Conservation (phyloP, 1,140 invertebrate species). For the Drosophila baimaii region DNA sequence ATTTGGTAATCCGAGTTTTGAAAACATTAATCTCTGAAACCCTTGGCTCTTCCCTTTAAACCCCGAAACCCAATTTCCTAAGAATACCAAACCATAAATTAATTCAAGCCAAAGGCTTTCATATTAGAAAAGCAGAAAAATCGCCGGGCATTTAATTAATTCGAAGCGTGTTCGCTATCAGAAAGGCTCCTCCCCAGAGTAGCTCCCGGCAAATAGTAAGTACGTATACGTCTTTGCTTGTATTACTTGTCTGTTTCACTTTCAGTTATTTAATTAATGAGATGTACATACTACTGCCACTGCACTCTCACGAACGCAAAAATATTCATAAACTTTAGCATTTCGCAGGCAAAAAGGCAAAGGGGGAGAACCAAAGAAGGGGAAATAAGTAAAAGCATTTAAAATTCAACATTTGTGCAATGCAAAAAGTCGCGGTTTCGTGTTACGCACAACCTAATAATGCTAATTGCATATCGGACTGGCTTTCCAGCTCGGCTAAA, state of each 20-base stretch:
- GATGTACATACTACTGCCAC: conserved; percentile 19
- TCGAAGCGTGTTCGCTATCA: conserved; percentile 59
- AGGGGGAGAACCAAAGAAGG: background rate
- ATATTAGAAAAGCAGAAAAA: conserved; percentile 34
- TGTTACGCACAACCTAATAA: conserved; percentile 55
- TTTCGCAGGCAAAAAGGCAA: background rate
- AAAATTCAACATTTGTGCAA: conserved; percentile 24
- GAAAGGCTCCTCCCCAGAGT: conserved; percentile 38
- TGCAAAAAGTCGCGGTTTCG: conserved; percentile 42
- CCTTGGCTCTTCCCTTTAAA: background rate
- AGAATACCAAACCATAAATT: conserved; percentile 55
- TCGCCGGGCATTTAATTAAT: conserved; percentile 71
- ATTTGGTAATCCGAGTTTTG: background rate
- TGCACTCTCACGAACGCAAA: conserved; percentile 13
- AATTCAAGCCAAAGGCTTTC: conserved; percentile 42
- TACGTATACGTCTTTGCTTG: conserved; percentile 46
- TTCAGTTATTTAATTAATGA: conserved; percentile 67
- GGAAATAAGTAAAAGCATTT: conserved; percentile 13
- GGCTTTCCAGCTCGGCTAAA: conserved; percentile 21
- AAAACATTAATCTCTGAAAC: conserved; percentile 21
- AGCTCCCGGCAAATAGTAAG: conserved; percentile 31
- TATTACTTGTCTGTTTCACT: conserved; percentile 45
- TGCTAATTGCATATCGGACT: conserved; percentile 51
- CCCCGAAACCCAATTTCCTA: conserved; percentile 3
- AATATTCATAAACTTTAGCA: conserved; percentile 26